phyloP scores from a whole-genome alignment of 1,140 invertebrate species.

The Drosophila willistoni region DNA sequence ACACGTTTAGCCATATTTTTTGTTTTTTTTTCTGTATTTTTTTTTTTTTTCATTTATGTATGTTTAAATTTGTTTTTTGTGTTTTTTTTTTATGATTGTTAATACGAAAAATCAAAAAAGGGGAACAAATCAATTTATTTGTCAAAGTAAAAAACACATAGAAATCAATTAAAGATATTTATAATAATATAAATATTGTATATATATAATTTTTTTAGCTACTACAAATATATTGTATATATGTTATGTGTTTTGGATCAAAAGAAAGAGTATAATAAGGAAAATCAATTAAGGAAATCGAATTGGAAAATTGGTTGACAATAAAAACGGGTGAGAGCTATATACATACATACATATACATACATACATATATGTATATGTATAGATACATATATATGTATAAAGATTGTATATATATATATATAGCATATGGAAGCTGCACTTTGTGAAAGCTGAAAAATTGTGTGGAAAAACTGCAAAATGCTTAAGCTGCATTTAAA shows the following conservation, averaged over 20 bases:
- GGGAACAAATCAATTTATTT: constrained; percentile 15
- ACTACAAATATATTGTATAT: constrained; percentile 44
- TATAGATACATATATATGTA: constrained; percentile 20
- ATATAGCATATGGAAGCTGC: constrained; percentile 56
- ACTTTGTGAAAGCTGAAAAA: constrained; percentile 69
- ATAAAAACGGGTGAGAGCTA: constrained; percentile 40
- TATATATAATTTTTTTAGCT: constrained; percentile 27
- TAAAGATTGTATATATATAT: constrained; percentile 22
- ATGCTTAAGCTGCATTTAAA: constrained; percentile 76
- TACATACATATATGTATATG: constrained; percentile 21
- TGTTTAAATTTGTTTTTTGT: neutral
- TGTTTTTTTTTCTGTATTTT: neutral
- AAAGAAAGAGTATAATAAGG: neutral
- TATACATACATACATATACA: constrained; percentile 2
- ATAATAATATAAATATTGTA: constrained; percentile 4
- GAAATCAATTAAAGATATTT: constrained; percentile 49
- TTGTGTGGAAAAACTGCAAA: constrained; percentile 60
- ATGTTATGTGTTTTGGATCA: constrained; percentile 28
- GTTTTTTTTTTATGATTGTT: neutral
- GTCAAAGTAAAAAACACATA: constrained; percentile 55
- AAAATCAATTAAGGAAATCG: constrained; percentile 17
- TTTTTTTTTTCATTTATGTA: neutral
- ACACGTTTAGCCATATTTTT: constrained; percentile 75
- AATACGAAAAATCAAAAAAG: constrained; percentile 31
- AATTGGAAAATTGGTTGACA: constrained; percentile 27